Evolutionary conservation across 92 coral and sea anemone species (phyloP), one percentile per base, ranked within the genome.

Genomic region (Siderastrea radians): DNA sequence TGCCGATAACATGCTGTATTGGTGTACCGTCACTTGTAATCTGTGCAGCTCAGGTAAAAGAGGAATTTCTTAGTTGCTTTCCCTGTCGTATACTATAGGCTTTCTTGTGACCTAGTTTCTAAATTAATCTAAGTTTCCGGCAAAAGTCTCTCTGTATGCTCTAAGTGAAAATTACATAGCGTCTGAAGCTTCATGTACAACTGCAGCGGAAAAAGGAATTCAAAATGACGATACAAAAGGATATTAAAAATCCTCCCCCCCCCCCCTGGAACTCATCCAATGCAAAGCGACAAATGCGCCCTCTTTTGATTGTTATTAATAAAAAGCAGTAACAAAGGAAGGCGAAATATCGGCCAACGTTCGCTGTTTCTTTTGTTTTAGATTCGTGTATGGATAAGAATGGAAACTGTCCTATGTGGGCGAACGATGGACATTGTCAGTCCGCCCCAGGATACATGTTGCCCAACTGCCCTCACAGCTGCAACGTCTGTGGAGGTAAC

Each of bases 11-110:
- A 26, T 94, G 91, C 6, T 91, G 76, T 88, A 88, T 68, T 94
- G 96, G 96, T 94, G 96, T 60, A 88, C 92, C 14, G 92, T 81
- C 14, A 94, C 96, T 2, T 94, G 96, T 77, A 87, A 89, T 61
- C 86, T 94, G 78, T 94, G 96, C 72, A 84, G 91, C 26, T 94
- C 96, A 89, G 96, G 96, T 94, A 83, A 65, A 62, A 16, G 5
- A 43, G 13, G 1, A 55, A n/a, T 75, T 50, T 16, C 16, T 2
- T 3, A 61, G 10, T 53, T 55, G 12, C 6, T 14, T 4, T 4
- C 61, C 61, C 61, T 55, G 61, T 55, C 6, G 9, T 8, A 8
- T 8, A 52, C 57, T 5, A 8, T 5, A 5, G 57, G 57, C 9
- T 26, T 26, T 26, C 38, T 26, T 26, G 38, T 26, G 38, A 26